Percentiles rank a stretch among this genome's conserved stretches.
Conservation (phyloP, 2,888 invertebrate species). For the Amphipoea lucens region DNA sequence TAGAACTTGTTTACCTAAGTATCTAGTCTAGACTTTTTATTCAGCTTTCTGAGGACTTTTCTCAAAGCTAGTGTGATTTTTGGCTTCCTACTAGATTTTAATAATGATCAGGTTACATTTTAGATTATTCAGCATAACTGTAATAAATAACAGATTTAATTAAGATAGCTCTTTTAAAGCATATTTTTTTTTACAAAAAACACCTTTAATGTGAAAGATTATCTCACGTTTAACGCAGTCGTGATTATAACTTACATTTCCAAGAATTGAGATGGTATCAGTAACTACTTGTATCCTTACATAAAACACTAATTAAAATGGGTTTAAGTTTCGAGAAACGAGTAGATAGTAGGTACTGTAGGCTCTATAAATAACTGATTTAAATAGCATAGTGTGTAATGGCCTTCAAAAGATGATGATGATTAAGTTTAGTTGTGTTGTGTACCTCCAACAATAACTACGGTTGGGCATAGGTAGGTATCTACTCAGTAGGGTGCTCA, state of each 20-base stretch:
- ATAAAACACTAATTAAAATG: constrained; percentile 41
- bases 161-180: constrained; percentile 31
- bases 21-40: constrained; percentile 29
- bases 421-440: constrained; percentile 76
- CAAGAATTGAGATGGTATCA: constrained; percentile 43
- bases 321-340: constrained; percentile 33
- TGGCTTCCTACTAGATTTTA: neutral
- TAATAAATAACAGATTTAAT: constrained; percentile 41
- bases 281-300: constrained; percentile 31
- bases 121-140: constrained; percentile 8
- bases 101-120: neutral
- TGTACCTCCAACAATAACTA: constrained; percentile 70
- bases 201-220: constrained; percentile 23
- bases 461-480: constrained; percentile 46
- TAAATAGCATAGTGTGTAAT: constrained; percentile 70
- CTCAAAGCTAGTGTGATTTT: neutral
- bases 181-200: constrained; percentile 29
- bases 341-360: constrained; percentile 17
- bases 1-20: constrained; percentile 58
- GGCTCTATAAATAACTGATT: constrained; percentile 68
- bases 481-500: constrained; percentile 45
- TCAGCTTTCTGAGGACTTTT: constrained; percentile 7
- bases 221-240: constrained; percentile 36
- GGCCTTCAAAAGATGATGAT: constrained; percentile 70
- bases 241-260: constrained; percentile 46